Evolutionary conservation across 2,797 vertebrate species (phyloP).

Genomic region (Coranthus polyacanthus): DNA sequence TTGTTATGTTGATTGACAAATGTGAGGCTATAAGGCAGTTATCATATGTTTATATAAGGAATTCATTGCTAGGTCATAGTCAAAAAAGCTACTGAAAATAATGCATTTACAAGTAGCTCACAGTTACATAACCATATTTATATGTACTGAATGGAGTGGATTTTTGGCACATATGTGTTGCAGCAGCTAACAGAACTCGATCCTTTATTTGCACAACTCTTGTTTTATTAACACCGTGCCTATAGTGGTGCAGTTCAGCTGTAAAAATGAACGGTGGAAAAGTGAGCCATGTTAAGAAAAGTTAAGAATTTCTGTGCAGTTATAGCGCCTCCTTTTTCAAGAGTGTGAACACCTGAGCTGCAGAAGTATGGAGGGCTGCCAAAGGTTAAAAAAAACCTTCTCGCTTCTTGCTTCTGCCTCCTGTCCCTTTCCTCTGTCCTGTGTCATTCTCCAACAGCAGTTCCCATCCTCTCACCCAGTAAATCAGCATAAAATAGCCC

Average conservation of each 20-base stretch:
- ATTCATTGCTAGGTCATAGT: too few species aligned
- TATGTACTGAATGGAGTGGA: not conserved
- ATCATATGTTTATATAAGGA: too few species aligned
- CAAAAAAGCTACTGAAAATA: not conserved
- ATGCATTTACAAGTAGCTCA: not conserved
- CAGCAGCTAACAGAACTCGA: conserved; percentile 2
- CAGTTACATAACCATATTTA: not conserved
- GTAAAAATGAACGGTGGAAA: not conserved
- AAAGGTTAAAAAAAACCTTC: conserved; percentile 1
- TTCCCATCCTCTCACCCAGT: conserved; percentile 87
- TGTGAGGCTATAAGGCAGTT: not conserved
- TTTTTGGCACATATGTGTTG: not conserved
- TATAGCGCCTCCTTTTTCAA: not conserved
- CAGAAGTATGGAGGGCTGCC: not conserved
- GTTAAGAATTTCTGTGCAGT: not conserved
- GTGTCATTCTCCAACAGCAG: conserved; percentile 55
- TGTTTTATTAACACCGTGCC: not conserved
- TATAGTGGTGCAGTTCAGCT: not conserved
- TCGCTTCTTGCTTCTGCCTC: conserved; percentile 1
- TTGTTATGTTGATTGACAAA: too few species aligned
- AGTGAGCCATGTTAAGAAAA: not conserved
- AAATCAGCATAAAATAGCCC: conserved; percentile 90
- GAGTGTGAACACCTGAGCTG: conserved; percentile 10
- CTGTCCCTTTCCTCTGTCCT: conserved; percentile 32
- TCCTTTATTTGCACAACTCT: not conserved